Conservation (phyloP, 2,797 vertebrate species). For the Eulemur albifrons region DNA sequence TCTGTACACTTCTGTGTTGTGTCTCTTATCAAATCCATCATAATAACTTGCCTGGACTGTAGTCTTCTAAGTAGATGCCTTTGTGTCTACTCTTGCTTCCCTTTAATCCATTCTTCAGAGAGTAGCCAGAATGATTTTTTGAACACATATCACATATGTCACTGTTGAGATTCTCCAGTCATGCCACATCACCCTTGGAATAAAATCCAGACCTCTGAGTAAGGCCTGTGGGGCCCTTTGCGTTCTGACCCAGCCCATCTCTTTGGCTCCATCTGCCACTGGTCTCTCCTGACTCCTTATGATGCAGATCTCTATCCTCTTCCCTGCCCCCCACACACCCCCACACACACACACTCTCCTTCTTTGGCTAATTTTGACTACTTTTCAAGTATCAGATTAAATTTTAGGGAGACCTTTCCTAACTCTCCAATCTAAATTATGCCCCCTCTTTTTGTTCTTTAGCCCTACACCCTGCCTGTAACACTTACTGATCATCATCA, state of each 20-base stretch:
- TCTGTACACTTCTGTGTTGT: not conserved
- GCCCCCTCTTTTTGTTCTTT: not conserved
- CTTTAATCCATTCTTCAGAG: not conserved
- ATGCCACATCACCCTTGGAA: not conserved
- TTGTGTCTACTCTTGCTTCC: not conserved
- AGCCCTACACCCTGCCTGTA: not conserved
- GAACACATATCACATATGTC: not conserved
- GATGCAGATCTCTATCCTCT: no score
- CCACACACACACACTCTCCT: not conserved
- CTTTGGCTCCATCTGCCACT: not conserved
- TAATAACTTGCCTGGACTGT: not conserved
- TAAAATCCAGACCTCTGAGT: not conserved
- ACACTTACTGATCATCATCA: not conserved
- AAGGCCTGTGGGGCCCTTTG: not conserved
- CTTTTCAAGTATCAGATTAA: not conserved
- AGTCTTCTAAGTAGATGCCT: not conserved
- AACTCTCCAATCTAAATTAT: not conserved
- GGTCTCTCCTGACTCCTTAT: not conserved
- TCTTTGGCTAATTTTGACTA: not conserved
- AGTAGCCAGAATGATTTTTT: not conserved
- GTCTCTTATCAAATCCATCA: not conserved
- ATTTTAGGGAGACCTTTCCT: not conserved
- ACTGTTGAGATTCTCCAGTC: not conserved
- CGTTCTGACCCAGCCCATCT: not conserved
- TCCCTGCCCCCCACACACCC: rapidly evolving